Percentiles rank a stretch among this genome's conserved stretches.
Evolutionary conservation across 2,797 vertebrate genomes (phyloP).

Genomic region (Nannoperca australis): DNA sequence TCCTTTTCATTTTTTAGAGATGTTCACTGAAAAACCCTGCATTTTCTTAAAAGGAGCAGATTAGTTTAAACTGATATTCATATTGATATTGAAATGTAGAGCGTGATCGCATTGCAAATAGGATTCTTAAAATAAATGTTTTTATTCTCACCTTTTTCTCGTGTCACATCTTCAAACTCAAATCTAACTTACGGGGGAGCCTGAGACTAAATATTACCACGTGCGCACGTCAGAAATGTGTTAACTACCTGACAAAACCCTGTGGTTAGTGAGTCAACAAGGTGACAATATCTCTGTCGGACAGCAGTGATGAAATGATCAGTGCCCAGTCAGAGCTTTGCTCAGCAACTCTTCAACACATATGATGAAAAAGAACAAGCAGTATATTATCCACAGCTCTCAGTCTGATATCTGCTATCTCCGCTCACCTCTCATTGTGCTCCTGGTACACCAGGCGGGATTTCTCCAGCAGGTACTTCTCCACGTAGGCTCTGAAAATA

Average conservation of each 20-base stretch:
- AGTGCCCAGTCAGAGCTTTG: not conserved
- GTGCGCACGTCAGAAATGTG: not conserved
- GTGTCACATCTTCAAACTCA: not conserved
- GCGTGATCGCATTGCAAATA: no score
- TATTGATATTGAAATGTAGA: not conserved
- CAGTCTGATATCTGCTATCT: not conserved
- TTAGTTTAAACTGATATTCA: not conserved
- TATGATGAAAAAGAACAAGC: not conserved
- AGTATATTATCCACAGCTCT: not conserved
- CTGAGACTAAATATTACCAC: not conserved
- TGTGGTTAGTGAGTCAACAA: not conserved
- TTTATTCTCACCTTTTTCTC: no score
- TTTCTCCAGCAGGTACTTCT: constrained; percentile 95
- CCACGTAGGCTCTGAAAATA: constrained; percentile 90
- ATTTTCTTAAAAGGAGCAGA: not conserved
- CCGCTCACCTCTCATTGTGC: constrained; percentile 91
- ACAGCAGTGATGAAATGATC: not conserved
- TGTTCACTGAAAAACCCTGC: not conserved
- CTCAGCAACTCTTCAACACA: not conserved
- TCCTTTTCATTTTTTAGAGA: not conserved
- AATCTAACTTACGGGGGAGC: not conserved
- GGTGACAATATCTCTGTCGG: not conserved
- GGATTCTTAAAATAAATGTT: no score
- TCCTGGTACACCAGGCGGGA: constrained; percentile 95
- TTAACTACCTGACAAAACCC: not conserved